phyloP scores from a whole-genome alignment of 2,113 vertebrate genomes.

The Eira barbara region DNA sequence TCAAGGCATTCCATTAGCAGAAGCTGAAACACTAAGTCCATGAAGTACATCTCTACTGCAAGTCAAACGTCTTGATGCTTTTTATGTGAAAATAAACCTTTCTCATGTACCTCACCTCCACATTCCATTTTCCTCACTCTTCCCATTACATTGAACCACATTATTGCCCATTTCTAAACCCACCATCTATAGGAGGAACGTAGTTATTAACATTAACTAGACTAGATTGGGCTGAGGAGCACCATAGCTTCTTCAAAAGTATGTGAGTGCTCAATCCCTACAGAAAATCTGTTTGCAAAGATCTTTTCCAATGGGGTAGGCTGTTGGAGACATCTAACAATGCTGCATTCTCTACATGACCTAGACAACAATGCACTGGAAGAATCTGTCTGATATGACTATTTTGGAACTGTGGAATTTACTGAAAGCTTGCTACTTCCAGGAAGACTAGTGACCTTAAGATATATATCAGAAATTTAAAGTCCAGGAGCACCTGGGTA shows the following conservation, averaged over 20 bases:
- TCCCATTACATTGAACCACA: neutral
- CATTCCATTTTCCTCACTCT: neutral
- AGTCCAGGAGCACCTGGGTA: neutral
- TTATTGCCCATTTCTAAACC: neutral
- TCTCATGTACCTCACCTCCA: neutral
- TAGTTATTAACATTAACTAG: neutral
- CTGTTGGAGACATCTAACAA: neutral
- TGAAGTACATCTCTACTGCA: neutral
- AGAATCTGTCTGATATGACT: neutral
- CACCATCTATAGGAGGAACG: neutral
- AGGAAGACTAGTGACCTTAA: neutral
- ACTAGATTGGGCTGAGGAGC: neutral
- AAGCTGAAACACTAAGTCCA: neutral
- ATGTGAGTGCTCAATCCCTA: neutral
- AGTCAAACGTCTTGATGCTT: neutral
- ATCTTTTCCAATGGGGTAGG: neutral
- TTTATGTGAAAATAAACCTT: neutral
- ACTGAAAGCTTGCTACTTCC: neutral
- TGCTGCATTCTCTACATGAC: neutral
- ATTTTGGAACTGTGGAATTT: neutral
- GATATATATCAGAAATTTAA: neutral
- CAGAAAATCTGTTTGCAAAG: neutral
- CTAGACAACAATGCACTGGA: neutral
- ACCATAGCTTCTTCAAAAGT: neutral
- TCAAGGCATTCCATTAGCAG: neutral